Evolutionary conservation across 2,888 invertebrate species (phyloP).

Genomic region (Julus scandinavius): DNA sequence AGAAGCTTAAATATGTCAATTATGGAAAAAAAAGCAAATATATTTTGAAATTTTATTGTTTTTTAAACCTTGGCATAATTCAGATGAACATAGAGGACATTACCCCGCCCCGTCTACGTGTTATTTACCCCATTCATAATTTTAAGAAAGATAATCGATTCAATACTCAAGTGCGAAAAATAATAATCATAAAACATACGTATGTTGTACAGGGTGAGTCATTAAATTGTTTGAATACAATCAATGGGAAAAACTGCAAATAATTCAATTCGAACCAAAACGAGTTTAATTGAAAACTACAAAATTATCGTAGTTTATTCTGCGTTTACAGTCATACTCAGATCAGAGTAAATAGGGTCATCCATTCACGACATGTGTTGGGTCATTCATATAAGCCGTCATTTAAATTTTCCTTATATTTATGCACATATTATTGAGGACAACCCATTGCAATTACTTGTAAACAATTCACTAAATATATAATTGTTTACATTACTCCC

Average conservation of each 20-base stretch:
- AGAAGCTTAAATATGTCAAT: not conserved
- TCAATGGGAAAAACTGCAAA: not conserved
- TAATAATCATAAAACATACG: not conserved
- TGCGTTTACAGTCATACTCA: no score
- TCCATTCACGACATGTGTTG: no score
- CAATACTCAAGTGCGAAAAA: constrained; percentile 3
- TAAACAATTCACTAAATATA: no score
- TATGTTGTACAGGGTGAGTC: not conserved
- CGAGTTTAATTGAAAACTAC: not conserved
- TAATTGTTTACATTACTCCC: no score
- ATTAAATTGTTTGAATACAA: not conserved
- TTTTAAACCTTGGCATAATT: constrained; percentile 19
- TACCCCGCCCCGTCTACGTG: constrained; percentile 14
- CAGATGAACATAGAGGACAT: not conserved
- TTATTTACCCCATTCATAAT: constrained; percentile 15
- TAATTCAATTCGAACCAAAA: not conserved
- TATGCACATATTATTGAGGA: no score
- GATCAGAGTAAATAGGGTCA: no score
- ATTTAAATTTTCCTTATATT: no score
- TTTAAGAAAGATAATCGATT: constrained; percentile 4
- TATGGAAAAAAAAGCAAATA: not conserved
- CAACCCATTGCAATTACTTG: no score
- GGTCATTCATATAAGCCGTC: no score
- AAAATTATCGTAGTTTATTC: no score
- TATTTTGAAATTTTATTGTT: not conserved